A percentile compares a stretch with the other conserved stretches of the same genome.
Evolutionary conservation across 2,888 invertebrate genomes (phyloP).

Genomic region (Pheosia tremula): DNA sequence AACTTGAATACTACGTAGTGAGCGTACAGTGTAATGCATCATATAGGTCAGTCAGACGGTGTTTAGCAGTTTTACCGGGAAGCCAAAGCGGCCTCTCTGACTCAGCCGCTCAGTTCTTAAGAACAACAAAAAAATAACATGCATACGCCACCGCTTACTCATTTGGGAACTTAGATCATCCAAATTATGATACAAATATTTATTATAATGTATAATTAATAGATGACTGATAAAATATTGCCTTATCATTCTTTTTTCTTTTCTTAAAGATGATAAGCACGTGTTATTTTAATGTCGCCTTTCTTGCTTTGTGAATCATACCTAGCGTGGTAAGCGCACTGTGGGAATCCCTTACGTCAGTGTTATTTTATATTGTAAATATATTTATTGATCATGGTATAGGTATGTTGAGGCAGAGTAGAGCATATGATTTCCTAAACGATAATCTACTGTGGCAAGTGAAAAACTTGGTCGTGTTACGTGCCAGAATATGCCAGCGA

Average conservation of each 20-base stretch:
- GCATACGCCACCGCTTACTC: constrained; percentile 32
- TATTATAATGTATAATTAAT: constrained; percentile 24
- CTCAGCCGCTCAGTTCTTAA: constrained; percentile 45
- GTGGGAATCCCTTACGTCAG: constrained; percentile 42
- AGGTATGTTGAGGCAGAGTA: not conserved
- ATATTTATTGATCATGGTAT: not conserved
- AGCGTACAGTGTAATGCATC: constrained; percentile 25
- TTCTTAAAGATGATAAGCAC: constrained; percentile 6
- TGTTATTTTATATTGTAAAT: constrained; percentile 10
- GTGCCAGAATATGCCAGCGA: constrained; percentile 45
- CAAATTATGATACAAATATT: constrained; percentile 37
- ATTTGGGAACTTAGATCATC: constrained; percentile 32
- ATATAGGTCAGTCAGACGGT: constrained; percentile 32
- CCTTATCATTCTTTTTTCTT: not conserved
- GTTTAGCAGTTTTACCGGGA: constrained; percentile 48
- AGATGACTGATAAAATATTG: constrained; percentile 16
- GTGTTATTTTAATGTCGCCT: constrained; percentile 26
- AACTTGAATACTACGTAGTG: constrained; percentile 4
- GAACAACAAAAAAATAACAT: constrained; percentile 44
- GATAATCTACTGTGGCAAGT: constrained; percentile 13
- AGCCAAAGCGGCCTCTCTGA: constrained; percentile 51
- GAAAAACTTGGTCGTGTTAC: constrained; percentile 39
- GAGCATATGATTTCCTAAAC: not conserved
- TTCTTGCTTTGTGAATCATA: constrained; percentile 24
- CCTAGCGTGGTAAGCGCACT: constrained; percentile 31